phyloP scores from a whole-genome alignment of 2,888 invertebrate genomes.

The Clitarchus hookeri region DNA sequence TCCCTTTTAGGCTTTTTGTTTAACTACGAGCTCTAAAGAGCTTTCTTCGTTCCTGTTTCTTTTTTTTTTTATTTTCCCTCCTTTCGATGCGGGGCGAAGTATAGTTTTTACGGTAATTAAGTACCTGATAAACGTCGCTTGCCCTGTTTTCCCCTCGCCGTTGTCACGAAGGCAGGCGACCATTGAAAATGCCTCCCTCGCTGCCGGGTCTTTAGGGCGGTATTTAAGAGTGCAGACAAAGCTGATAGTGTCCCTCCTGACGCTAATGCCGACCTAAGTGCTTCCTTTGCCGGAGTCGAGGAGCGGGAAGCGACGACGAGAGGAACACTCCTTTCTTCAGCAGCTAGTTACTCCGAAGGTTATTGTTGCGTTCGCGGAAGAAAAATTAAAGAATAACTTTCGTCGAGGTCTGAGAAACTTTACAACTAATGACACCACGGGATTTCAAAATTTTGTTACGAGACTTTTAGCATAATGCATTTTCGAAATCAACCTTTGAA shows the following conservation, averaged over 20 bases:
- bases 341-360: not conserved
- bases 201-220: not conserved
- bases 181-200: not conserved
- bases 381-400: not conserved
- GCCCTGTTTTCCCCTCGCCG: not conserved
- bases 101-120: constrained; percentile 42
- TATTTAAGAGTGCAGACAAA: constrained; percentile 36
- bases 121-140: constrained; percentile 36
- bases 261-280: constrained; percentile 4
- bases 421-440: too few relatives aligned
- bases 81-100: constrained; percentile 27
- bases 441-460: too few relatives aligned
- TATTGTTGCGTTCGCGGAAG: not conserved
- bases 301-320: not conserved
- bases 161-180: not conserved
- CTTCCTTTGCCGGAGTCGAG: not conserved
- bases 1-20: not conserved
- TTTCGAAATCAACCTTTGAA: too few relatives aligned
- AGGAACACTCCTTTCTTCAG: not conserved
- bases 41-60: constrained; percentile 25
- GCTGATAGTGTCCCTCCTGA: constrained; percentile 17
- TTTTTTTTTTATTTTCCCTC: constrained; percentile 30
- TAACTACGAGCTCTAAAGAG: not conserved
- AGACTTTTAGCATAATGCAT: too few relatives aligned
- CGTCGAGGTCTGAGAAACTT: not conserved